A percentile compares a stretch with the other conserved stretches of the same genome.
Evolutionary conservation across 2,888 invertebrate genomes (phyloP).

Genomic region (Selenia dentaria): DNA sequence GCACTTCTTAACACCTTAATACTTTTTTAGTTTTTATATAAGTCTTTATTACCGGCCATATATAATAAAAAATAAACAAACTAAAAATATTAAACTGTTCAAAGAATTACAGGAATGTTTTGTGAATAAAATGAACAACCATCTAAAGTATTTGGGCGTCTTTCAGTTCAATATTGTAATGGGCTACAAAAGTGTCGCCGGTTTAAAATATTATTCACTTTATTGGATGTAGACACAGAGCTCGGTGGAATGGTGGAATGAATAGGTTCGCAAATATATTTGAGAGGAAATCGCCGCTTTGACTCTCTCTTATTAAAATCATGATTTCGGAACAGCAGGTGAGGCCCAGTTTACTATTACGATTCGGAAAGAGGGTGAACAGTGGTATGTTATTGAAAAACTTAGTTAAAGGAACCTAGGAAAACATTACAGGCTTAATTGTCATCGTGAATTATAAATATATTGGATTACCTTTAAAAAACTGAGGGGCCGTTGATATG

Average conservation of each 20-base stretch:
- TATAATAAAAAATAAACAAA: no score
- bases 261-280: constrained; percentile 33
- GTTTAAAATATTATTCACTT: constrained; percentile 42
- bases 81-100: no score
- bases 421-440: no score
- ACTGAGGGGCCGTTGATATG: no score
- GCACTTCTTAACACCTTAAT: no score
- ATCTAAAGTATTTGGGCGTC: constrained; percentile 15
- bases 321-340: constrained; percentile 39
- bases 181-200: constrained; percentile 33
- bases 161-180: constrained; percentile 25
- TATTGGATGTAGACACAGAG: constrained; percentile 36
- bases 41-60: no score
- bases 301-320: constrained; percentile 38
- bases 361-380: constrained; percentile 40
- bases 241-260: constrained; percentile 32
- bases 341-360: constrained; percentile 37
- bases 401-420: no score
- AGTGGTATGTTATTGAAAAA: constrained; percentile 36
- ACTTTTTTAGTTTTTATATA: no score
- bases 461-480: no score
- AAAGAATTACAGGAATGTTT: background rate
- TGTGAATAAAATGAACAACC: background rate
- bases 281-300: constrained; percentile 23
- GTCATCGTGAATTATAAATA: no score